These are phyloP conservation scores for Eleginops maclovinus DNA, from an alignment of 2,113 vertebrate species.

Conservation along the genomic window DNA sequence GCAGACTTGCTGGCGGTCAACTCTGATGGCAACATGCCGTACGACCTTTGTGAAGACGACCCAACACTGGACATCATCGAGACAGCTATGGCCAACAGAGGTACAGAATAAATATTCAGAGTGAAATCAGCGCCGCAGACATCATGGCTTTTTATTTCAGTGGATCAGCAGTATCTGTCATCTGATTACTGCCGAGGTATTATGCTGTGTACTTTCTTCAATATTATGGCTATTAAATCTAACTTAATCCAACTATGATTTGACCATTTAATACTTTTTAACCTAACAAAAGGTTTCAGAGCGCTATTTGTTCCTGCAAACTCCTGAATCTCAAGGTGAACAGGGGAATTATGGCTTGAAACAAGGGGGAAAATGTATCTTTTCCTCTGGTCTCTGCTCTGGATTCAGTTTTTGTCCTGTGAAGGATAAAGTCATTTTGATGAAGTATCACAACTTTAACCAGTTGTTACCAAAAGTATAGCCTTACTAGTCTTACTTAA, in stretches of 20 bases:
- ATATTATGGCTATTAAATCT: background rate
- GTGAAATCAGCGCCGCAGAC: background rate
- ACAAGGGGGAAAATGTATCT: no score
- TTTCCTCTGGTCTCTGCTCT: no score
- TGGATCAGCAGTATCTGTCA: background rate
- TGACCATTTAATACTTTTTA: background rate
- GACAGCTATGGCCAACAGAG: slow-evolving; percentile 96
- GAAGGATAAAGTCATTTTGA: no score
- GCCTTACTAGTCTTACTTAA: background rate
- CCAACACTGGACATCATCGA: slow-evolving; percentile 97
- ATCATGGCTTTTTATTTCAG: background rate
- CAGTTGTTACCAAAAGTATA: background rate
- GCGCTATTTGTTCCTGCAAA: no score
- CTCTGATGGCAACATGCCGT: slow-evolving; percentile 98
- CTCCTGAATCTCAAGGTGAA: no score
- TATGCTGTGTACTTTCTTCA: background rate
- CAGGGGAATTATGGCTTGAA: no score
- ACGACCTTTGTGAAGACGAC: slow-evolving; percentile 98
- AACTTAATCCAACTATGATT: background rate
- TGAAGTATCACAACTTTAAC: no score
- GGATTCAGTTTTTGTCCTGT: no score
- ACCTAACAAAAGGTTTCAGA: no score
- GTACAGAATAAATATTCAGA: slow-evolving; percentile 76
- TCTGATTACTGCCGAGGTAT: no score
- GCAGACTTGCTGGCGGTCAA: slow-evolving; percentile 95